Evolutionary conservation across 1,140 invertebrate species (phyloP), one percentile per base, ranked within the genome.

Genomic region (Potamilus streckersoni): DNA sequence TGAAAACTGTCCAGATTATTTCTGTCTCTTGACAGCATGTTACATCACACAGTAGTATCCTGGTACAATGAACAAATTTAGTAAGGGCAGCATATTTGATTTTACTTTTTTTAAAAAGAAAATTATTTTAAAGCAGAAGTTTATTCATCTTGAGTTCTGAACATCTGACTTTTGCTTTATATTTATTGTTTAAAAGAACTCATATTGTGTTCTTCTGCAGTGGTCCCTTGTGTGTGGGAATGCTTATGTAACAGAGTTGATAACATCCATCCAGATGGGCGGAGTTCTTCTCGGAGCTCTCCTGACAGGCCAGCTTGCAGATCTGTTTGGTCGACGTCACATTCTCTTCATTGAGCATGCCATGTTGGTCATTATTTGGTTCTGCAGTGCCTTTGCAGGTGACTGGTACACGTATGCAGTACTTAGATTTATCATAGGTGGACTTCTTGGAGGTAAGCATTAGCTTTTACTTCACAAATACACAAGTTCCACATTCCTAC

Each of bases 261-360:
- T 85, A 13, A 85, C 82, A 17, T 85, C 83, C 4, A 67, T 87
- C 31, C 83, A 85, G 74, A 87, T 87, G 85, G 79, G 75, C 16
- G 85, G 85, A 5, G 80, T 87, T 2, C 69, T 85, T 17, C 17
- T 85, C 55, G 85, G 85, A 11, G 84, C 84, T 31, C n/a, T 84
- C 17, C 55, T 85, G 12, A 80, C 82, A 49, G 85, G 85, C 17
- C 84, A 86, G 66, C 67, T 85, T 19, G 84, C 82, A 8, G 85
- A 87, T 67, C 58, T 82, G 4, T 83, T 85, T 76, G 85, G 85
- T 16, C 77, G 85, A 49, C 78, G 79, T 55, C 81, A 83, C 59
- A 74, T 86, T 60, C 79, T 87, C n/a, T 84, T 83, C 59, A 71
- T 79, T 19, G 76, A 80, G n/a, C 82, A 83, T 67, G 60, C 74